These are phyloP conservation scores for Papilio xuthus DNA, from an alignment of 1,140 invertebrate species.

Conservation along the genomic window DNA sequence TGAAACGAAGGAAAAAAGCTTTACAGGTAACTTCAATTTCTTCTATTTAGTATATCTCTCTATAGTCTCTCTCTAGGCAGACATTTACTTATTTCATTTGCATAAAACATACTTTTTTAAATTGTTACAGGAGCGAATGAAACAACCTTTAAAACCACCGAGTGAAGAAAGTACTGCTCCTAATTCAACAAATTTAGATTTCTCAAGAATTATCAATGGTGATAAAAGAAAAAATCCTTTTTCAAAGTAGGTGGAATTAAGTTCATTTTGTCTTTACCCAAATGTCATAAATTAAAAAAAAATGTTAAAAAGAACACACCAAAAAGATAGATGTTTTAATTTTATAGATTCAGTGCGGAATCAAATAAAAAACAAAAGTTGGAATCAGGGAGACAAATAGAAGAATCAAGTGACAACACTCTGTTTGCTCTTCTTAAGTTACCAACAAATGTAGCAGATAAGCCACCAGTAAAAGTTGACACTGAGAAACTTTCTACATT, in stretches of 20 bases:
- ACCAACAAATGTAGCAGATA: slow-evolving; percentile 62
- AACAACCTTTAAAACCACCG: slow-evolving; percentile 61
- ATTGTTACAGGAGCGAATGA: slow-evolving; percentile 75
- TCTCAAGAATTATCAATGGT: slow-evolving; percentile 74
- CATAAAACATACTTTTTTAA: background rate
- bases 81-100: background rate
- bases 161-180: slow-evolving; percentile 56
- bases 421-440: slow-evolving; percentile 81
- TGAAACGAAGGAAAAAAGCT: slow-evolving; percentile 86
- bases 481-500: slow-evolving; percentile 75
- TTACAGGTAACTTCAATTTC: slow-evolving; percentile 82
- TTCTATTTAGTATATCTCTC: slow-evolving; percentile 11
- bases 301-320: background rate
- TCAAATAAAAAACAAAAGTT: slow-evolving; percentile 66
- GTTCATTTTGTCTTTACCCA: background rate
- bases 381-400: slow-evolving; percentile 53
- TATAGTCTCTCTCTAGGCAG: too few relatives aligned
- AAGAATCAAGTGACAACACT: slow-evolving; percentile 82
- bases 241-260: slow-evolving; percentile 80
- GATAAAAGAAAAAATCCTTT: slow-evolving; percentile 91
- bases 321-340: background rate
- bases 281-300: background rate
- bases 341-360: slow-evolving; percentile 53
- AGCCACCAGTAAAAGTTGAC: slow-evolving; percentile 59
- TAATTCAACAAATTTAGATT: slow-evolving; percentile 64